Conservation (phyloP, 2,113 vertebrate species). For the Paradoxurus hermaphroditus region DNA sequence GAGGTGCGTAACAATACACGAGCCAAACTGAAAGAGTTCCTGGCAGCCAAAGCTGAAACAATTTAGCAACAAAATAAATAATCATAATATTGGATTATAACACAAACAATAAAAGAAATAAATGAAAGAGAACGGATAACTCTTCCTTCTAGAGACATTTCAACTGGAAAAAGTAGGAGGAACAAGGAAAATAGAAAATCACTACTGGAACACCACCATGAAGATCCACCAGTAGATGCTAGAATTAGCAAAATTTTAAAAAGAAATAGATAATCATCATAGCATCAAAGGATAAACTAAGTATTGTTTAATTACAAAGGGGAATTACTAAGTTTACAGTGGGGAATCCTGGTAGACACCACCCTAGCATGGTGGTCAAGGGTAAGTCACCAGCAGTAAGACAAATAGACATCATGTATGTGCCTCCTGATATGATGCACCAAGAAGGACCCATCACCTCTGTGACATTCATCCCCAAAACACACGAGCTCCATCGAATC, state of each 20-base stretch:
- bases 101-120: not conserved
- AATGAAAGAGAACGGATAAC: not conserved
- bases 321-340: not conserved
- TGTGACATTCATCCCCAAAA: rapidly evolving
- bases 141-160: not conserved
- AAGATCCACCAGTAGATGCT: not conserved
- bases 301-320: not conserved
- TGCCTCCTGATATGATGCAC: not conserved
- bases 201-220: not conserved
- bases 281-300: not conserved
- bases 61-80: not conserved
- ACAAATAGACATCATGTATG: not conserved
- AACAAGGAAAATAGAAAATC: not conserved
- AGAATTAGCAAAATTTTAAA: not conserved
- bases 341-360: not conserved
- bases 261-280: not conserved
- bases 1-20: rapidly evolving
- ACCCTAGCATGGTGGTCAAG: not conserved
- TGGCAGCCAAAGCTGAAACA: not conserved
- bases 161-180: not conserved
- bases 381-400: not conserved
- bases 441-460: not conserved
- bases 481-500: not conserved
- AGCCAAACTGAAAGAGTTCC: no score
- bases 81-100: not conserved